phyloP scores from a whole-genome alignment of 2,888 invertebrate species.

The Amaurobius ferox region DNA sequence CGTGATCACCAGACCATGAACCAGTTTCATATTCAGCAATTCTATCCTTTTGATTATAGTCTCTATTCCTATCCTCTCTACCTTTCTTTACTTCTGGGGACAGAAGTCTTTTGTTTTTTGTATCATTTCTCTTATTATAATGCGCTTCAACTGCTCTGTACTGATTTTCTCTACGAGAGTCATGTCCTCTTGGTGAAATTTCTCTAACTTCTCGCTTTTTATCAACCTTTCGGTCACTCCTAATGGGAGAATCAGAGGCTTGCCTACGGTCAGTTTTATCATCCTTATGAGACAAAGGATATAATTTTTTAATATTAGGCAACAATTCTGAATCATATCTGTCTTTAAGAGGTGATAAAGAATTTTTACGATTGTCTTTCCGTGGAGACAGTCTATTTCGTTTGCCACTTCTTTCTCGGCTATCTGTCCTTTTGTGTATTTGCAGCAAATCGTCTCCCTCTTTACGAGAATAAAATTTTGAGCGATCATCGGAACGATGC shows the following conservation, averaged over 20 bases:
- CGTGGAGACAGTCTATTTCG: constrained; percentile 33
- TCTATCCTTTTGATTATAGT: constrained; percentile 51
- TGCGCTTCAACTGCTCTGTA: constrained; percentile 40
- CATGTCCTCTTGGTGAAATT: constrained; percentile 41
- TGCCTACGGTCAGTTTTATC: constrained; percentile 37
- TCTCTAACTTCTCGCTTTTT: constrained; percentile 51
- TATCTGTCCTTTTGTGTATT: constrained; percentile 36
- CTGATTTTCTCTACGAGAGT: constrained; percentile 33
- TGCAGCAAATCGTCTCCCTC: constrained; percentile 35
- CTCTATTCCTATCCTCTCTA: constrained; percentile 53
- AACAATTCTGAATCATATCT: constrained; percentile 38
- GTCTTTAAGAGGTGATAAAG: constrained; percentile 55
- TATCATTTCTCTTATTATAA: constrained; percentile 50
- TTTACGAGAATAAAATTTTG: constrained; percentile 23
- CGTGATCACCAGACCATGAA: constrained; percentile 60
- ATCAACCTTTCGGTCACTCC: constrained; percentile 49
- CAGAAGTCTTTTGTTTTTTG: constrained; percentile 35
- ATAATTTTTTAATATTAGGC: constrained; percentile 24
- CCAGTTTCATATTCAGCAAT: constrained; percentile 44
- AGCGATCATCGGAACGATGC: constrained; percentile 27
- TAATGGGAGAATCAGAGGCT: constrained; percentile 39
- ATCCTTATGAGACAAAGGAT: constrained; percentile 27
- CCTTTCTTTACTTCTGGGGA: constrained; percentile 62
- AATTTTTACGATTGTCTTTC: constrained; percentile 39
- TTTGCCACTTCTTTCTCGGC: constrained; percentile 41